A percentile compares a stretch with the other conserved stretches of the same genome.
phyloP scores from a whole-genome alignment of 2,888 invertebrate genomes.

The Selenia dentaria region DNA sequence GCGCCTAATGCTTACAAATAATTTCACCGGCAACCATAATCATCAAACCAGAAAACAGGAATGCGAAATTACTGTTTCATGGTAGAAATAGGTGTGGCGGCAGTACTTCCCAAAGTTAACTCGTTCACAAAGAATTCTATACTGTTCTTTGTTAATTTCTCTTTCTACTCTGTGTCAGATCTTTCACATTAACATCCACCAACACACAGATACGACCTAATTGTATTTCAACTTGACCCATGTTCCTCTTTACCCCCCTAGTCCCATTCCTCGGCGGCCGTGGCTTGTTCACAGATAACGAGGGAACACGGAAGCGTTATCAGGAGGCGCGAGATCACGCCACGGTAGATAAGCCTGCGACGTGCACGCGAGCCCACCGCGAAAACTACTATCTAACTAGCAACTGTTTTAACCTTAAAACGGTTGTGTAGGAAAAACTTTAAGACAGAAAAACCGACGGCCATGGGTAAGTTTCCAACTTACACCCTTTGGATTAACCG shows the following conservation, averaged over 20 bases:
- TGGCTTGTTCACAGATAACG: constrained; percentile 11
- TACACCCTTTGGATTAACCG: too few species aligned
- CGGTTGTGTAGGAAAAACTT: too few species aligned
- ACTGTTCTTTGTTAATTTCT: too few species aligned
- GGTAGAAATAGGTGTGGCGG: too few species aligned
- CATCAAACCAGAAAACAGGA: too few species aligned
- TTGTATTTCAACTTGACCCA: constrained; percentile 11
- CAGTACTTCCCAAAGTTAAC: too few species aligned
- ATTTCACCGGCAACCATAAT: too few species aligned
- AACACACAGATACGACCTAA: constrained; percentile 1
- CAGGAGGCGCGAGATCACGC: constrained; percentile 18
- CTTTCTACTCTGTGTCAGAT: too few species aligned
- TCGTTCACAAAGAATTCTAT: too few species aligned
- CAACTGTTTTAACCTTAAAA: background rate
- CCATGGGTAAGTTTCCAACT: too few species aligned
- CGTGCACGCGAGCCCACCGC: constrained; percentile 21
- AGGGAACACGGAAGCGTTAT: constrained; percentile 26
- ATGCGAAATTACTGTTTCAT: background rate
- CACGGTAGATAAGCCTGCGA: constrained; percentile 7
- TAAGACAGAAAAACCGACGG: too few species aligned
- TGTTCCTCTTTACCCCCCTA: constrained; percentile 3
- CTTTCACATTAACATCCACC: background rate
- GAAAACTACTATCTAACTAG: background rate
- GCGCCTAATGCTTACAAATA: too few species aligned
- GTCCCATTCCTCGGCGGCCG: background rate